These are phyloP conservation scores for Eospalax fontanierii DNA, from an alignment of 2,797 vertebrate species.

Conservation along the genomic window DNA sequence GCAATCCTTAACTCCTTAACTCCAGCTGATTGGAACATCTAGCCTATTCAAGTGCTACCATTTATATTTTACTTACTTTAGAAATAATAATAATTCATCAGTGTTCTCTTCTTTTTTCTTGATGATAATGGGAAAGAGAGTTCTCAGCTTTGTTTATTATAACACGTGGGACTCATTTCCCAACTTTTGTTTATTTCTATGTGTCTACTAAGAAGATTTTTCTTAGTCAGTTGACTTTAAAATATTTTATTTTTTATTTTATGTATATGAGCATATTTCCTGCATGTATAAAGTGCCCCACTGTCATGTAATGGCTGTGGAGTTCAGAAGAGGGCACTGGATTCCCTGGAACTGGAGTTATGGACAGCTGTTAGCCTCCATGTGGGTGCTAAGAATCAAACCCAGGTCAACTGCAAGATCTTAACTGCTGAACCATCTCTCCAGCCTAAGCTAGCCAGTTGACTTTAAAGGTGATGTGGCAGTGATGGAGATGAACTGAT, in stretches of 20 bases:
- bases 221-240: not conserved
- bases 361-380: no score
- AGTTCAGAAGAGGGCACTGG: no score
- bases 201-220: not conserved
- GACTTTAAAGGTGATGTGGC: not conserved
- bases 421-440: no score
- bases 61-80: not conserved
- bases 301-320: no score
- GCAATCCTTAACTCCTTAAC: not conserved
- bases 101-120: conserved; percentile 11
- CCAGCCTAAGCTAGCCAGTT: not conserved
- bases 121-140: not conserved
- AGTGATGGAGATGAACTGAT: not conserved
- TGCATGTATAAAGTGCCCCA: no score
- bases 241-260: no score
- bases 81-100: not conserved
- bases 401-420: no score
- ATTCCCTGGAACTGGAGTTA: no score
- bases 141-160: conserved; percentile 38
- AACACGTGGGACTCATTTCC: not conserved
- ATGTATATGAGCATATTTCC: no score
- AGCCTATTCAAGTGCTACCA: not conserved
- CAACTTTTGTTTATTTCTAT: conserved; percentile 15
- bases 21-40: not conserved
- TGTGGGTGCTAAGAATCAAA: no score